Evolutionary conservation across 2,888 invertebrate genomes (phyloP), one percentile per base, ranked within the genome.

Genomic region (Drosophila testacea): DNA sequence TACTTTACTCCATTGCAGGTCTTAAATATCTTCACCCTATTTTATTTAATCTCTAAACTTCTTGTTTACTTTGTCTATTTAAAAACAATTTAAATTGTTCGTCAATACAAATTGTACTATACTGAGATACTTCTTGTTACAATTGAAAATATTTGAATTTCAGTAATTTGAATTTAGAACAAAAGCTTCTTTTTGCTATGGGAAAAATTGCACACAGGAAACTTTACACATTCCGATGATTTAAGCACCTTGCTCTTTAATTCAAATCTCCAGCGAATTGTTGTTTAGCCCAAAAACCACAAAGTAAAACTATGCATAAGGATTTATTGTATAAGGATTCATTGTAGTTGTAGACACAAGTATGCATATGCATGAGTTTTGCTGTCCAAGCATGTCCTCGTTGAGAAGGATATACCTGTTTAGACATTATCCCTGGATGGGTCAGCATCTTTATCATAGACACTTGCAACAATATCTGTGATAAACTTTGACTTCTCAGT

Each of bases 351-450:
- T 54, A 30, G 11, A 42, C 32, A 34, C 46, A 11, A 5, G 30
- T 30, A n/a, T 51, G 36, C 59, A 50, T 60, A 51, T 57, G 57
- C 42, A 67, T 32, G 28, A 54, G 28, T 5, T 47, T 47, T 7
- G 46, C 70, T 67, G 74, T 60, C 71, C 44, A 59, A 44, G 50
- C 63, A 52, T 75, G 75, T 75, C 46, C 65, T 38, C 30, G 66
- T 77, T 77, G 73, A 77, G 50, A 73, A 76, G 77, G 76, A 77
- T 77, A 66, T 59, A 48, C 48, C 41, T 55, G 28, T n/a, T 13
- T 41, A 10, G 46, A 36, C 0, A 10, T 13, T 13, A 38, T 34
- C 1, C 32, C 32, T 64, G 27, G 30, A 22, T 42, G 59, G 56
- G 4, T 32, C 47, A 52, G 70, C 38, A 52, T 36, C 56, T 48